Percentiles rank a stretch among this genome's conserved stretches.
phyloP scores from a whole-genome alignment of 2,888 invertebrate species.

The Eilema griseolum region DNA sequence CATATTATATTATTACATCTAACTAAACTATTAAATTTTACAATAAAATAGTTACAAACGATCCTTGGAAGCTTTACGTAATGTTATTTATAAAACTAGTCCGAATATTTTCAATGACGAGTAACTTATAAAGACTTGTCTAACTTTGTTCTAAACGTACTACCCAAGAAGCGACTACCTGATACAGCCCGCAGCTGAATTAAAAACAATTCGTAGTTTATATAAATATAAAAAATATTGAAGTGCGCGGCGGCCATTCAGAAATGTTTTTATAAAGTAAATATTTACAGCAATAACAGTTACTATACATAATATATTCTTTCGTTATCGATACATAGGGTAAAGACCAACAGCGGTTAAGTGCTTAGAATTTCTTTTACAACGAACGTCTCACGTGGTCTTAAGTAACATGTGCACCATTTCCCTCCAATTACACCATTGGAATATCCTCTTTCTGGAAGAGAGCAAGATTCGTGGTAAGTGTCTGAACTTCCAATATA shows the following conservation, averaged over 20 bases:
- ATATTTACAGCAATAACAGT: conserved; percentile 52
- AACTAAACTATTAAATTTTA: conserved; percentile 57
- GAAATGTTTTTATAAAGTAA: conserved; percentile 37
- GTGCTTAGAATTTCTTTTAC: conserved; percentile 44
- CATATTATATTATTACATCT: conserved; percentile 19
- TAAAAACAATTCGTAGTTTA: conserved; percentile 34
- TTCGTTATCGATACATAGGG: conserved; percentile 37
- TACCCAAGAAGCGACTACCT: conserved; percentile 26
- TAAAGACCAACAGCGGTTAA: conserved; percentile 34
- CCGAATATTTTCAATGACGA: not conserved
- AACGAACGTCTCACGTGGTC: conserved; percentile 55
- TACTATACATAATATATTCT: conserved; percentile 48
- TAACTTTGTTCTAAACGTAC: conserved; percentile 36
- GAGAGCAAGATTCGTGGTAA: not conserved
- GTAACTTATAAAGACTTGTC: not conserved
- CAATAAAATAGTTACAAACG: conserved; percentile 49
- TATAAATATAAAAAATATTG: conserved; percentile 51
- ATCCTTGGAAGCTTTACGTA: conserved; percentile 22
- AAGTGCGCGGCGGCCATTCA: conserved; percentile 37
- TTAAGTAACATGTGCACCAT: conserved; percentile 70
- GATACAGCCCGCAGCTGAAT: conserved; percentile 23
- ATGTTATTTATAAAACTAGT: conserved; percentile 9
- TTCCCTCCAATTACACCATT: conserved; percentile 60
- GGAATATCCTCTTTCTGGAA: conserved; percentile 62
- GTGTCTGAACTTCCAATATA: not conserved